A percentile compares a stretch with the other conserved stretches of the same genome.
These are phyloP conservation scores for Lophochroa leadbeateri DNA, from an alignment of 2,113 vertebrate genomes.

Conservation along the genomic window DNA sequence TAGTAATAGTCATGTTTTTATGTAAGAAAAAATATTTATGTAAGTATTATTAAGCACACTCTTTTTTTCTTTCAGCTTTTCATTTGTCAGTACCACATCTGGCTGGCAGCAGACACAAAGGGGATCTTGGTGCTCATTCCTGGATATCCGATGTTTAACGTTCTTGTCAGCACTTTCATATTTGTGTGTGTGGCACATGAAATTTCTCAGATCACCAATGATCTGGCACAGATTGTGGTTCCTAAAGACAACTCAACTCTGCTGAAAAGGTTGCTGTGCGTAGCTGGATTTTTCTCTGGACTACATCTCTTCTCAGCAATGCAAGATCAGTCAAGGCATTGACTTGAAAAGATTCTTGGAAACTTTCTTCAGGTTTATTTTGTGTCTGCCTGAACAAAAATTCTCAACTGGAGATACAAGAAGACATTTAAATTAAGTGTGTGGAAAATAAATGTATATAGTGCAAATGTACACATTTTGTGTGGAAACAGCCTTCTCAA, in stretches of 20 bases:
- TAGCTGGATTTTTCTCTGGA: conserved; percentile 78
- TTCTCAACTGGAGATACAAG: conserved; percentile 42
- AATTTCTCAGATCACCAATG: conserved; percentile 95
- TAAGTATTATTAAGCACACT: neutral
- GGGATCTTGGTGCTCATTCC: conserved; percentile 96
- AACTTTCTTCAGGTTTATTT: conserved; percentile 38
- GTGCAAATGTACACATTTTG: conserved; percentile 44
- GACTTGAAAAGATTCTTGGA: neutral
- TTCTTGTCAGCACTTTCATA: conserved; percentile 95
- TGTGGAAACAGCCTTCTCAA: conserved; percentile 43
- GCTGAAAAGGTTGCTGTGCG: conserved; percentile 83
- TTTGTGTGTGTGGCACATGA: conserved; percentile 98
- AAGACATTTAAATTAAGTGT: conserved; percentile 18
- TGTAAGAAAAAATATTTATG: neutral
- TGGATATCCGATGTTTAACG: conserved; percentile 90
- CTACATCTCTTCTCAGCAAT: conserved; percentile 81
- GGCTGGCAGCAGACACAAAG: conserved; percentile 96
- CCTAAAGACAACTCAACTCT: conserved; percentile 90
- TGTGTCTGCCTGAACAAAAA: conserved; percentile 35
- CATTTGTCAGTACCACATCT: conserved; percentile 98
- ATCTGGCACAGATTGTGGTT: conserved; percentile 91
- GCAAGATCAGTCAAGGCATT: conserved; percentile 71
- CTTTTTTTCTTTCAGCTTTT: conserved; percentile 83
- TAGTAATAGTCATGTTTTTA: neutral
- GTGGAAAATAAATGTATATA: conserved; percentile 55